Evolutionary conservation across 2,888 invertebrate species (phyloP).

Genomic region (Hipparchia sbordonii): DNA sequence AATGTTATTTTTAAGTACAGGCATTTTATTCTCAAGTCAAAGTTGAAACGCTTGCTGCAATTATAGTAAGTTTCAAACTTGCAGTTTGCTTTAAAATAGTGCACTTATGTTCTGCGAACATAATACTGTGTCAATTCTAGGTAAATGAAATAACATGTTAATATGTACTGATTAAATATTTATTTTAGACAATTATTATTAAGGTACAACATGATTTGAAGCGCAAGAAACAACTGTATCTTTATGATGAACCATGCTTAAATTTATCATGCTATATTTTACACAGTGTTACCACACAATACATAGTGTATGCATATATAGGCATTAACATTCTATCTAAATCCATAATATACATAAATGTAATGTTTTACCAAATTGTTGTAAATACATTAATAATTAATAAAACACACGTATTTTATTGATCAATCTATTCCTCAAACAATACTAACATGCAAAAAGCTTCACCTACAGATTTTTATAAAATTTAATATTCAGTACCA

Average conservation of each 20-base stretch:
- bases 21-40: constrained; percentile 21
- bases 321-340: constrained; percentile 60
- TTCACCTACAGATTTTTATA: constrained; percentile 68
- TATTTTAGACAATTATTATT: constrained; percentile 71
- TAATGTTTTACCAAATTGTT: constrained; percentile 60
- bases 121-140: constrained; percentile 14
- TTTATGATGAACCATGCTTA: constrained; percentile 59
- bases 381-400: constrained; percentile 59
- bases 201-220: constrained; percentile 70
- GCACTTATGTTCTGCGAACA: constrained; percentile 21
- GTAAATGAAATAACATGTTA: constrained; percentile 50
- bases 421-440: constrained; percentile 58
- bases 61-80: constrained; percentile 22
- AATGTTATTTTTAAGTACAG: constrained; percentile 20
- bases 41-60: constrained; percentile 16
- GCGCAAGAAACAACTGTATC: constrained; percentile 71
- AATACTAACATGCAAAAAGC: constrained; percentile 75
- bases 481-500: constrained; percentile 67
- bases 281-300: constrained; percentile 65
- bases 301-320: constrained; percentile 55
- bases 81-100: constrained; percentile 19
- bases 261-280: constrained; percentile 63
- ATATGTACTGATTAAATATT: constrained; percentile 78
- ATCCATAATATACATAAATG: constrained; percentile 72
- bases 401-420: constrained; percentile 64